Percentiles rank a stretch among this genome's conserved stretches.
Conservation (phyloP, 2,888 invertebrate species). For the Lasiommata megera region DNA sequence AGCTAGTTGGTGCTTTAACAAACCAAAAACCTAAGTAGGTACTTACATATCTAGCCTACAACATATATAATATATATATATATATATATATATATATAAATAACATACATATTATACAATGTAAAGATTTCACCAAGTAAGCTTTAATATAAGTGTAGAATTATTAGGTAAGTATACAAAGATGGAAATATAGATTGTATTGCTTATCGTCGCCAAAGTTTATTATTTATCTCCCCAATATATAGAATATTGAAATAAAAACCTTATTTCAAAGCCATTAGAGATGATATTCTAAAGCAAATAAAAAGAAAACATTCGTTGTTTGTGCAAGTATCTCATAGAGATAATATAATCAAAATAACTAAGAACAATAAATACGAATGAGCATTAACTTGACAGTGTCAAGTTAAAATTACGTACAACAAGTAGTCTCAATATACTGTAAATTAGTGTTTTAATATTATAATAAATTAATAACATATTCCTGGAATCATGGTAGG, state of each 20-base stretch:
- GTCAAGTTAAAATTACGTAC: neutral
- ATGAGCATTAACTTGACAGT: neutral
- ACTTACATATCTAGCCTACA: too few species aligned
- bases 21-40: too few species aligned
- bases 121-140: too few species aligned
- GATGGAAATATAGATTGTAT: neutral
- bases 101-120: too few species aligned
- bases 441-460: neutral
- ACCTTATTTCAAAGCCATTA: neutral
- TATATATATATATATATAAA: too few species aligned
- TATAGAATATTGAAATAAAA: neutral
- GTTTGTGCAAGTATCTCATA: neutral
- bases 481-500: neutral
- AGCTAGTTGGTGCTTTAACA: too few species aligned
- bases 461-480: neutral
- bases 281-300: neutral
- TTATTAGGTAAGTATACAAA: too few species aligned
- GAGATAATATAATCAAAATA: conserved; percentile 2
- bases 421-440: neutral
- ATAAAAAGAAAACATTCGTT: neutral
- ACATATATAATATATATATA: too few species aligned
- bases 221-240: neutral
- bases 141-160: too few species aligned
- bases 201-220: neutral
- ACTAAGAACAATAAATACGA: neutral